These are phyloP conservation scores for Didymodactylos carnosus DNA, from an alignment of 2,888 invertebrate genomes.

Conservation along the genomic window DNA sequence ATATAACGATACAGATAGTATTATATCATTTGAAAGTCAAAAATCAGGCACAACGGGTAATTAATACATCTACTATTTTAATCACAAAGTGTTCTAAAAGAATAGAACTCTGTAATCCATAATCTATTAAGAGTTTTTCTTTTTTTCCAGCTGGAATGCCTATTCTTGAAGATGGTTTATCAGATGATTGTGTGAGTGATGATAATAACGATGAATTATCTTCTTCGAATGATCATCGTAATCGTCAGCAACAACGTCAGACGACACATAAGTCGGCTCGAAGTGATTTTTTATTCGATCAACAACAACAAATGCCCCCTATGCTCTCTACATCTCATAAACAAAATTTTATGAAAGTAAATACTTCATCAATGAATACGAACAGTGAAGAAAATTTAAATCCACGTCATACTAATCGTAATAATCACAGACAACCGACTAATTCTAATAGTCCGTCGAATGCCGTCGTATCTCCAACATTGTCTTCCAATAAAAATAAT, in stretches of 20 bases:
- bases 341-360: not conserved
- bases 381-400: not conserved
- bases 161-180: not conserved
- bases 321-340: not conserved
- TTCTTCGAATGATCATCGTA: no score
- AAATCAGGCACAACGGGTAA: not conserved
- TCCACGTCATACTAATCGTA: no score
- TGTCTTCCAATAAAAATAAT: not conserved
- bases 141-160: not conserved
- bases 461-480: no score
- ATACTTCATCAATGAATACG: not conserved
- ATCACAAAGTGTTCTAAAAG: not conserved
- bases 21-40: not conserved
- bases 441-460: no score
- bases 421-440: no score
- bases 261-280: not conserved
- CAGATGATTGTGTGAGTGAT: not conserved
- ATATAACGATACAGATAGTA: not conserved
- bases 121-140: not conserved
- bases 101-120: not conserved
- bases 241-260: not conserved
- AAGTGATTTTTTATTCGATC: not conserved
- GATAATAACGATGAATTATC: not conserved
- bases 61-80: not conserved
- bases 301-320: not conserved